These are phyloP conservation scores for Vanessa cardui DNA, from an alignment of 2,888 invertebrate species.

Conservation along the genomic window DNA sequence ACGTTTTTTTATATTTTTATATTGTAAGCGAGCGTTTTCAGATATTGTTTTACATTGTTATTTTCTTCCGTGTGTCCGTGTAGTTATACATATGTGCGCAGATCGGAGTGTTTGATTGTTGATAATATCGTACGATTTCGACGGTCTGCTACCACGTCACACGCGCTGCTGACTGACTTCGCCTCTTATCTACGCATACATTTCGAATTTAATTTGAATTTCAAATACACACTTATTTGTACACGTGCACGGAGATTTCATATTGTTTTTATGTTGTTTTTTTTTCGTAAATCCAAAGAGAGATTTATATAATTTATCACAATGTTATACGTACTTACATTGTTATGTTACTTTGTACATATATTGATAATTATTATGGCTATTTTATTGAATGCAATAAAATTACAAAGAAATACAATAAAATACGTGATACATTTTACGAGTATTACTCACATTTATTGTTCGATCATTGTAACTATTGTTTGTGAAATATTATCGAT, in stretches of 20 bases:
- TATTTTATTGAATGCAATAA: constrained; percentile 1
- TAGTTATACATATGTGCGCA: neutral
- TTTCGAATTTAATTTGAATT: constrained; percentile 23
- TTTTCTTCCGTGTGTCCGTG: constrained; percentile 5
- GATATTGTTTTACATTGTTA: constrained; percentile 1
- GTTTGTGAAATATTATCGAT: neutral
- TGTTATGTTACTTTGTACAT: constrained; percentile 1
- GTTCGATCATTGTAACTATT: neutral
- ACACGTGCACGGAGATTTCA: constrained; percentile 7
- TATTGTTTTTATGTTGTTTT: neutral
- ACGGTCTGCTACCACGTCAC: constrained; percentile 33
- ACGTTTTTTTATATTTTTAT: too few species aligned
- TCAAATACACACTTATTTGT: constrained; percentile 10
- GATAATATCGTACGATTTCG: constrained; percentile 23
- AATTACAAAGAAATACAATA: neutral
- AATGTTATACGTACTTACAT: neutral
- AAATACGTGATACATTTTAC: neutral
- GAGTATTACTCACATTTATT: neutral
- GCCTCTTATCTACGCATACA: constrained; percentile 22
- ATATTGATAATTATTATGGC: constrained; percentile 5
- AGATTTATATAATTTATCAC: neutral
- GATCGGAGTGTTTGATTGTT: constrained; percentile 10
- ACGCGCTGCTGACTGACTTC: constrained; percentile 26
- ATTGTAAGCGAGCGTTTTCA: neutral
- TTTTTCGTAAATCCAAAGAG: neutral